Evolutionary conservation across 2,797 vertebrate genomes (phyloP).

Genomic region (Rhadinocentrus ornatus): DNA sequence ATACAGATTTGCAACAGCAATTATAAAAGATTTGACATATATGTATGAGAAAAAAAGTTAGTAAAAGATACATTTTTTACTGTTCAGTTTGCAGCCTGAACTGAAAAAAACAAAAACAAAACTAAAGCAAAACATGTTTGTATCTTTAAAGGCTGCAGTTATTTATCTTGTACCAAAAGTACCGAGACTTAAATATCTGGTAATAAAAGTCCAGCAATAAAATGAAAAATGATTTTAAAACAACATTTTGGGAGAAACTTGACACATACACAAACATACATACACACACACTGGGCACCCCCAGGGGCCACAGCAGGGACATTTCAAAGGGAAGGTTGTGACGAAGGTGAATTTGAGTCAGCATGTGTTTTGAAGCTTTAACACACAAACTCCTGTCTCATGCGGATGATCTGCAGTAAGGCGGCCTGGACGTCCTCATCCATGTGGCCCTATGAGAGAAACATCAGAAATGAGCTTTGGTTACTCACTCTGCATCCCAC

Average conservation of each 20-base stretch:
- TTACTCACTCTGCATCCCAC: background rate
- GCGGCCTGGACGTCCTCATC: slow-evolving; percentile 98
- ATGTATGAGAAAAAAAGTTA: background rate
- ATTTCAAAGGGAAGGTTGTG: slow-evolving; percentile 30
- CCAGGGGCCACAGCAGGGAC: slow-evolving; percentile 57
- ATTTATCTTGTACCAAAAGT: slow-evolving; percentile 21
- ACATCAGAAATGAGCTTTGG: slow-evolving; percentile 3
- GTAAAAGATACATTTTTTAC: slow-evolving; percentile 9
- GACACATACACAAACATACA: slow-evolving; percentile 21
- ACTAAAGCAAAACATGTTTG: background rate
- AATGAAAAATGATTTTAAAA: slow-evolving; percentile 10
- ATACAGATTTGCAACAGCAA: slow-evolving; percentile 11
- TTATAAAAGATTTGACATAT: slow-evolving; percentile 14
- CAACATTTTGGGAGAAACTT: slow-evolving; percentile 17
- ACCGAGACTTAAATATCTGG: slow-evolving; percentile 16
- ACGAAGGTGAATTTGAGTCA: slow-evolving; percentile 65
- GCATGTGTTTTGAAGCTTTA: slow-evolving; percentile 73
- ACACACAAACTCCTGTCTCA: slow-evolving; percentile 97
- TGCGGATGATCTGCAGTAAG: slow-evolving; percentile 95
- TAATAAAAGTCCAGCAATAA: slow-evolving; percentile 25
- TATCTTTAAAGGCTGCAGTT: slow-evolving; percentile 17
- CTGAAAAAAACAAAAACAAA: background rate
- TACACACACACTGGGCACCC: slow-evolving; percentile 36
- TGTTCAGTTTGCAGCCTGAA: slow-evolving; percentile 20
- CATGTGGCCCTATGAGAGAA: slow-evolving; percentile 92